Base-by-base conservation (phyloP, 2,113 vertebrate genomes). In the Tragelaphus strepsiceros region DNA sequence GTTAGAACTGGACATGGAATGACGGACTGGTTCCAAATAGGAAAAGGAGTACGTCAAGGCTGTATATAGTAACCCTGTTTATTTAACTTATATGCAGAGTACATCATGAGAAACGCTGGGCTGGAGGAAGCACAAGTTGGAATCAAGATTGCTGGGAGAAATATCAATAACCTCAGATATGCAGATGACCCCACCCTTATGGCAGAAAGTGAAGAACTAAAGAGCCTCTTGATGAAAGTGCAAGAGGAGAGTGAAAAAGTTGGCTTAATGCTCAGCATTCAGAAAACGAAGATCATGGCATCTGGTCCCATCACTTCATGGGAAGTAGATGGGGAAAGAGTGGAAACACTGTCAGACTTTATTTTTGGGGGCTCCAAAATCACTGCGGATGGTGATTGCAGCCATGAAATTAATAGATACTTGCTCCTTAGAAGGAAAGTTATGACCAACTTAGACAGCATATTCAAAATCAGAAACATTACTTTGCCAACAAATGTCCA, bases 51-150 rank as follows among this genome's bases (percentile, higher is more conserved):
- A 17, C 0, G 0, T 7, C 15, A 64, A 64, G 15, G 15, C 61
- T 64, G 32, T 64, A n/a, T 64, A 64, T n/a, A n/a, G 62, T 64
- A 30, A 17, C 30, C 15, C 15, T 64, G 15, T 7, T 64, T 64
- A 17, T n/a, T 64, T 17, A 64, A 17, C 32, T n/a, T 64, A 64
- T 64, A n/a, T 19, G 7, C 3, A n/a, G 62, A n/a, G 30, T n/a
- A 64, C 15, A 64, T n/a, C 15, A 32, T n/a, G 62, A 17, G 30
- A 64, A 64, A n/a, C 0, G 0, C 7, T n/a, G 3, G 62, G 7
- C 32, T 64, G 62, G 32, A 64, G 0, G 62, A 64, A 64, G 16
- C 62, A 64, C 32, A 17, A n/a, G 62, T 7, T 64, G 62, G 0
- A 64, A 19, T 64, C 15, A 64, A 19, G 62, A n/a, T 64, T n/a